Conservation (phyloP, 1,140 invertebrate species). For the Neodiprion virginianus region DNA sequence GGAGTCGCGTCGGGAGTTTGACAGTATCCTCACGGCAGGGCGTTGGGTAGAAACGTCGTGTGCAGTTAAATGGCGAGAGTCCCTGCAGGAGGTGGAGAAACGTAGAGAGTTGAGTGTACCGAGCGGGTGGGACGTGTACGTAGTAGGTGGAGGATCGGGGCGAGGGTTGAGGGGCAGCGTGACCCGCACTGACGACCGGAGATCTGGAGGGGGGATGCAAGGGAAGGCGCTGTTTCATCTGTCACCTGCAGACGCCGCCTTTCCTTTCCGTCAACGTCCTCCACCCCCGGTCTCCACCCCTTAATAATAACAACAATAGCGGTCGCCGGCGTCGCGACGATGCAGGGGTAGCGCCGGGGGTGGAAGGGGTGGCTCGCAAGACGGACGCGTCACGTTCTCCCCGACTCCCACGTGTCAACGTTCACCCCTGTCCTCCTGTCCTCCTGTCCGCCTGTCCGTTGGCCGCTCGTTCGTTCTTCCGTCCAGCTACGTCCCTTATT, state of each 20-base stretch:
- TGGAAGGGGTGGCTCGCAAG: constrained; percentile 38
- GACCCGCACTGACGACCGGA: constrained; percentile 8
- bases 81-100: background rate
- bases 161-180: constrained; percentile 32
- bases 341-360: constrained; percentile 25
- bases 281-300: constrained; percentile 38
- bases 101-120: too few relatives aligned
- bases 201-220: constrained; percentile 30
- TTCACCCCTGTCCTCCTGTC: constrained; percentile 38
- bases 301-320: constrained; percentile 63
- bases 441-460: constrained; percentile 18
- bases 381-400: constrained; percentile 59
- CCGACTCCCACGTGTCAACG: constrained; percentile 43
- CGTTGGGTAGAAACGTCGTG: background rate
- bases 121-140: constrained; percentile 1
- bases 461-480: constrained; percentile 26
- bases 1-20: background rate
- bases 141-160: constrained; percentile 29
- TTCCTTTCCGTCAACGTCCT: constrained; percentile 60
- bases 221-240: constrained; percentile 56
- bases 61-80: background rate
- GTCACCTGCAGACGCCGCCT: constrained; percentile 62
- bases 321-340: constrained; percentile 43
- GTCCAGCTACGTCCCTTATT: constrained; percentile 52
- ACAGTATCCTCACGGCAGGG: background rate